These are phyloP conservation scores for Lepidurus couesii DNA, from an alignment of 1,140 invertebrate species.

Conservation along the genomic window DNA sequence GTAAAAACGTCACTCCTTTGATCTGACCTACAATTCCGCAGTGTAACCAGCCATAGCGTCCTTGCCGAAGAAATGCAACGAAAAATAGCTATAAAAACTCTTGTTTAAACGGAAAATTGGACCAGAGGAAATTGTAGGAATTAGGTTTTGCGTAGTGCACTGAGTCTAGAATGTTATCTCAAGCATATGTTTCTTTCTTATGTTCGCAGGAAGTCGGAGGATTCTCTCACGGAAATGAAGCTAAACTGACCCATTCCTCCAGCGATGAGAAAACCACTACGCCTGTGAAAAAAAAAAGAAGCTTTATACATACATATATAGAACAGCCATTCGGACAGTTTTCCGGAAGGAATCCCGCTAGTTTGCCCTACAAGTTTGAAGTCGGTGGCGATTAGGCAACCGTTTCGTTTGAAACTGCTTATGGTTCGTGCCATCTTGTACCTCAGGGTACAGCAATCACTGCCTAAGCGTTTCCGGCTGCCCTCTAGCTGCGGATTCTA, in stretches of 20 bases:
- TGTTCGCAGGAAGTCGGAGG: background rate
- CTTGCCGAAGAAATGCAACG: background rate
- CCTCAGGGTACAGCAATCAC: background rate
- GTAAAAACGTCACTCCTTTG: background rate
- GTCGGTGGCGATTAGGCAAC: background rate
- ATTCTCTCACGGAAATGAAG: background rate
- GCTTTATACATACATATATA: background rate
- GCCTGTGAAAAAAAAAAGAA: background rate
- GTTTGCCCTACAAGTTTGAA: background rate
- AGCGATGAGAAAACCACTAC: background rate
- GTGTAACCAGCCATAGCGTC: background rate
- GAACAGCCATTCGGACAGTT: background rate
- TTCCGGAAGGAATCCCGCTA: constrained; percentile 16
- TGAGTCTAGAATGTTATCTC: background rate
- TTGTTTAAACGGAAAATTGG: background rate
- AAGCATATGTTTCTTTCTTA: background rate
- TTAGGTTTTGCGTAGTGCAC: background rate
- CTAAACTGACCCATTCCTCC: constrained; percentile 7
- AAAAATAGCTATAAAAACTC: background rate
- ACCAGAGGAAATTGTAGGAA: background rate
- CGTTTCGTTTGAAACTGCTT: background rate
- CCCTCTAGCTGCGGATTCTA: background rate
- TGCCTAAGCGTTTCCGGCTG: background rate
- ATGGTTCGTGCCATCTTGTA: background rate
- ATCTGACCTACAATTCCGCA: background rate